Evolutionary conservation across 2,113 vertebrate genomes (phyloP).

Genomic region (Agelaius tricolor): DNA sequence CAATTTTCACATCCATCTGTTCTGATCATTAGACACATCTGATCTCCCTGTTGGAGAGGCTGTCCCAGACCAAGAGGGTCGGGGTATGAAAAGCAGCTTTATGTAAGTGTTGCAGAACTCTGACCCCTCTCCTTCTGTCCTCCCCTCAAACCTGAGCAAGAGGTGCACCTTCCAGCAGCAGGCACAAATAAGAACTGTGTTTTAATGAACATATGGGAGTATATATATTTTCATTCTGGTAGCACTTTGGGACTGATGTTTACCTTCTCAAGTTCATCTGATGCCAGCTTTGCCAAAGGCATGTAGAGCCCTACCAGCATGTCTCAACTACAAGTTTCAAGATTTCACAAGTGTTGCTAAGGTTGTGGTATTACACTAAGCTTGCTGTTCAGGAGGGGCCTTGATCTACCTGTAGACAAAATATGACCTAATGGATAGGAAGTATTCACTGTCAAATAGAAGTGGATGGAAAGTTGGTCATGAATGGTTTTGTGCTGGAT

Average conservation of each 20-base stretch:
- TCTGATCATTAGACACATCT: constrained; percentile 53
- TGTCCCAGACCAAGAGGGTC: neutral
- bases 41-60: neutral
- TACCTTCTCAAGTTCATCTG: neutral
- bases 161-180: neutral
- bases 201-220: neutral
- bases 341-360: neutral
- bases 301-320: neutral
- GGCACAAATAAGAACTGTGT: neutral
- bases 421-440: neutral
- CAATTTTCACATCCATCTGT: constrained; percentile 45
- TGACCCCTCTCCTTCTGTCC: neutral
- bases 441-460: neutral
- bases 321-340: neutral
- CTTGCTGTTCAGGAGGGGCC: neutral
- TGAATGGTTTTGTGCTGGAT: neutral
- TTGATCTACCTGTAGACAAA: neutral
- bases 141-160: neutral
- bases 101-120: neutral
- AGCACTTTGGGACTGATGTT: neutral
- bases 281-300: neutral
- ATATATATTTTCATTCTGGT: neutral
- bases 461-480: neutral
- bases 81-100: neutral
- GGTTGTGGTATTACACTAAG: neutral